Evolutionary conservation across 1,140 invertebrate species (phyloP).

Genomic region (Arion vulgaris): DNA sequence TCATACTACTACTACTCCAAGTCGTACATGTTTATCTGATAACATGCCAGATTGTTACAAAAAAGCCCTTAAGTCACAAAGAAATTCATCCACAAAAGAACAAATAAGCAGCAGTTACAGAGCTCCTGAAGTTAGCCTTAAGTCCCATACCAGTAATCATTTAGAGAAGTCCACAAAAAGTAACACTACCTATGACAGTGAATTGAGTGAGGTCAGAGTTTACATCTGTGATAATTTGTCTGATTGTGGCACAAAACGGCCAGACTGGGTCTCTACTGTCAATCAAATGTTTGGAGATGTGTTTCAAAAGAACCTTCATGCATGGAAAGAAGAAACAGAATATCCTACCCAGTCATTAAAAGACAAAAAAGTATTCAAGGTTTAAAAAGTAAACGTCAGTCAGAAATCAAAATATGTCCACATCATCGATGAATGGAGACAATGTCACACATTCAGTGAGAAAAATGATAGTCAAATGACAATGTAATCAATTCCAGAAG

Average conservation of each 20-base stretch:
- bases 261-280: background rate
- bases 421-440: too few relatives aligned
- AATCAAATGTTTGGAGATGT: slow-evolving; percentile 1
- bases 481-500: too few relatives aligned
- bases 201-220: background rate
- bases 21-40: background rate
- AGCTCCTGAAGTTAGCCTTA: background rate
- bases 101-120: background rate
- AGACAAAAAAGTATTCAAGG: too few relatives aligned
- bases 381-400: too few relatives aligned
- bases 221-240: background rate
- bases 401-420: too few relatives aligned
- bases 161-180: too few relatives aligned
- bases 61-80: background rate
- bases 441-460: too few relatives aligned
- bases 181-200: background rate
- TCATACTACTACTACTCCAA: background rate
- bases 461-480: too few relatives aligned
- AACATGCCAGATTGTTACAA: background rate
- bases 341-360: background rate
- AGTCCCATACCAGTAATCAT: too few relatives aligned
- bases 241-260: background rate
- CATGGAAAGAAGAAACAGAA: background rate
- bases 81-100: background rate
- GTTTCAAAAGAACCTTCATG: background rate